Base-by-base conservation (phyloP, 2,113 vertebrate genomes). In the Gobius niger region DNA sequence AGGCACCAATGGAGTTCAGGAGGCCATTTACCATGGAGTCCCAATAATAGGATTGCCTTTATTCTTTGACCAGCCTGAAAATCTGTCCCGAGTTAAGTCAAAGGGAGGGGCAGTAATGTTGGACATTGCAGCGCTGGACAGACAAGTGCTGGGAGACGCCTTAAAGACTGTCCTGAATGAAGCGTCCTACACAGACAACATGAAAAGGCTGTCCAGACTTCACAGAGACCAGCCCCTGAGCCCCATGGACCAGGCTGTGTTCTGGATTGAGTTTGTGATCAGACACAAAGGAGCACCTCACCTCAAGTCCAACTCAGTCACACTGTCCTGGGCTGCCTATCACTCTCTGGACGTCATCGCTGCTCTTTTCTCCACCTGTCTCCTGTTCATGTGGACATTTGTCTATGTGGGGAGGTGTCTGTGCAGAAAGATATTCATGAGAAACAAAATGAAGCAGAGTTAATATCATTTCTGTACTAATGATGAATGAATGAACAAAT, bases 181-280 rank as follows among this genome's bases (percentile, higher is more conserved):
- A 19, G 47, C 87, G 19, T 84, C 82, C 9, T 98, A 95, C 88
- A 95, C 93, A 61, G 92, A 95, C 67, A 97, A 94, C 82, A 94
- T 98, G 89, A 87, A 93, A 87, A 94, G 2, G 7, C 91, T 98
- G 44, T 97, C 95, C 0, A 90, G 85, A 0, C 90, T 98, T 47
- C 95, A 96, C 84, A 93, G 92, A 12, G 96, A 98, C 88, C 93
- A 95, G 18, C 95, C 95, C 18, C 85, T 97, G 34, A 93, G 94
- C 72, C 95, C 96, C 0, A 79, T 98, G 80, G 95, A 96, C 81
- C 88, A 90, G 82, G 95, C 96, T 0, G 89, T 96, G 72, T 92
- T 96, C 89, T 98, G 96, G 96, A 93, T 96, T 42, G 96, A 98
- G 81, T 96, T 93, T 34, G 95, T 97, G 5, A 97, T 97, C 84